Evolutionary conservation across 2,113 vertebrate genomes (phyloP), one percentile per base, ranked within the genome.

Genomic region (Vireo altiloquus): DNA sequence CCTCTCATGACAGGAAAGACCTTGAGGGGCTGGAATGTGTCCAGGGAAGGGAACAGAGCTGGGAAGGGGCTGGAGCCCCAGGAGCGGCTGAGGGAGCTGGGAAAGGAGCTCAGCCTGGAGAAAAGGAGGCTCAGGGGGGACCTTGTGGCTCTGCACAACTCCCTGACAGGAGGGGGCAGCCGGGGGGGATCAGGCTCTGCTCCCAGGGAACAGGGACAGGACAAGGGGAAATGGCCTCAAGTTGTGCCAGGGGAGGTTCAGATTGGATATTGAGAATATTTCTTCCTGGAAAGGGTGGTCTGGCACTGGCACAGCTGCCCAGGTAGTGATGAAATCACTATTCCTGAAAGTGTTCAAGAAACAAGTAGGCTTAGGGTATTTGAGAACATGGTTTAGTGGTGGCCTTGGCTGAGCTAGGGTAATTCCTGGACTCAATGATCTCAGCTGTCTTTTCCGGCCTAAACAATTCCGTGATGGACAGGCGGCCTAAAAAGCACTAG

Each of bases 151-250:
- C 61, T 68, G 75, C 27, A 46, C 42, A 80, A 3, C 40, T 49
- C 65, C 49, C 57, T 71, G 75, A 18, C 49, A 80, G 75, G 65
- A 80, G 42, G 42, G 35, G 16, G 13, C 35, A 64, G 66, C 24
- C 0, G 0, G n/a, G 5, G 40, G 40, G 5, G 7, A n/a, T 25
- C 0, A 0, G 25, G 31, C 21, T 64, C 10, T 72, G 66, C 27
- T 80, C 31, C 56, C 75, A 88, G 44, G 42, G 35, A 88, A 56
- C 35, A 71, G 56, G 20, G 40, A 49, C 30, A 65, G 44, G 18
- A 44, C 0, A 1, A 57, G 44, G 2, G 4, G 22, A 2, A 81
- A 50, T 0, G 0, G 15, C 10, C 18, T 57, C 15, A 61, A 5
- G 15, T 0, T 44, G 42, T 8, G 5, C 35, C 12, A 65, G 21